Conservation (phyloP, 23 tunicate species). For the Trididemnum clinides region DNA sequence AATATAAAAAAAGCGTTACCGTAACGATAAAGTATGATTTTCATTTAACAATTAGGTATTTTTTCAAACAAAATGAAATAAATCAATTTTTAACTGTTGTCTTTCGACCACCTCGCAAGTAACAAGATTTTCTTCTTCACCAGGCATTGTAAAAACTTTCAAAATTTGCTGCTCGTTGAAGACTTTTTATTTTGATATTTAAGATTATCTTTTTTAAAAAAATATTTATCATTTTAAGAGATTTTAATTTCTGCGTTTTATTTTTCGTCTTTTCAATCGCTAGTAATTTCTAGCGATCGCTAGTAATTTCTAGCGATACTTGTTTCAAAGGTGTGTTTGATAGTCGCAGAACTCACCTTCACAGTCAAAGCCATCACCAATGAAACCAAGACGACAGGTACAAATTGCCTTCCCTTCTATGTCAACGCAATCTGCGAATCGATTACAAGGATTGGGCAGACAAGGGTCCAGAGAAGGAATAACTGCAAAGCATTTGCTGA, state of each 20-base stretch:
- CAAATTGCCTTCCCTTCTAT: neutral
- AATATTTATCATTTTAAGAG: too few relatives aligned
- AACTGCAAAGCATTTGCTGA: too few relatives aligned
- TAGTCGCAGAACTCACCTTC: constrained; percentile 18
- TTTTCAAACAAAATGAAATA: neutral
- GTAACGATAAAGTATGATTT: neutral
- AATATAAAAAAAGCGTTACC: too few relatives aligned
- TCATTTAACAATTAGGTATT: neutral
- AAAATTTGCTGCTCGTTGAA: too few relatives aligned
- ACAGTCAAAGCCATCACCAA: constrained; percentile 26
- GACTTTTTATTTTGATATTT: too few relatives aligned
- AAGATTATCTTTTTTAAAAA: too few relatives aligned
- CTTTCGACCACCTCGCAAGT: neutral
- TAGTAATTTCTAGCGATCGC: too few relatives aligned
- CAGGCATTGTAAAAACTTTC: too few relatives aligned
- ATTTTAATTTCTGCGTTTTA: too few relatives aligned
- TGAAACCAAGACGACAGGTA: constrained; percentile 25
- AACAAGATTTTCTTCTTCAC: neutral
- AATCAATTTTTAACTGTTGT: neutral
- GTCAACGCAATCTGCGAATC: neutral
- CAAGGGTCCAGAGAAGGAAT: neutral
- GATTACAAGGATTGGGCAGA: neutral
- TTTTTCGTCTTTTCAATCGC: too few relatives aligned
- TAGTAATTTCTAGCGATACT: too few relatives aligned
- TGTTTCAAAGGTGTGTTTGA: too few relatives aligned